Conservation (phyloP, 2,888 invertebrate species). For the Trypoxylon attenuatum region DNA sequence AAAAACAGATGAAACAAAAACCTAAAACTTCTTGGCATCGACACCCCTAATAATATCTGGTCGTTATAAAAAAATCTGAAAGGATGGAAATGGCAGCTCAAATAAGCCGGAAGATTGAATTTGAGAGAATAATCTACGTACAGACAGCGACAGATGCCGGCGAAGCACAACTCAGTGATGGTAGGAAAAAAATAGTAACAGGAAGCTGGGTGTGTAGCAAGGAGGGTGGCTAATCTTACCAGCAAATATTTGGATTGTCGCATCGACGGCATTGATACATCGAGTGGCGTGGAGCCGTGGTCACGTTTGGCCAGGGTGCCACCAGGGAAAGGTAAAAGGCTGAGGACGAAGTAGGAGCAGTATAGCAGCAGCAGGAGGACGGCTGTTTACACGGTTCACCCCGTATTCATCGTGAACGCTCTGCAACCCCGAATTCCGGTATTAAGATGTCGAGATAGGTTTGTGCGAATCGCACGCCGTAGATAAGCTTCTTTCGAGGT, state of each 20-base stretch:
- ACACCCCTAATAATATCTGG: no score
- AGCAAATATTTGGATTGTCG: conserved; percentile 74
- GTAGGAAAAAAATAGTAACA: conserved; percentile 55
- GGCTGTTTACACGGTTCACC: conserved; percentile 53
- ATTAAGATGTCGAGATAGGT: conserved; percentile 66
- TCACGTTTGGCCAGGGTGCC: conserved; percentile 27
- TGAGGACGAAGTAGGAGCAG: conserved; percentile 20
- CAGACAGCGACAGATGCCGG: conserved; percentile 46
- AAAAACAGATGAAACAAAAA: no score
- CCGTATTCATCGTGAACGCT: conserved; percentile 43
- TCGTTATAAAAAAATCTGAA: no score
- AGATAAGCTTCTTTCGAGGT: conserved; percentile 36
- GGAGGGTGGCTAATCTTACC: conserved; percentile 67
- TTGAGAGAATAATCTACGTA: no score
- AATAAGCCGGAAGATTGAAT: no score
- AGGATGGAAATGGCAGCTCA: no score
- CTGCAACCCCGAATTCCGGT: conserved; percentile 49
- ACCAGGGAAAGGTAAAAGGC: conserved; percentile 38
- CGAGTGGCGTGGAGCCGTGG: conserved; percentile 57
- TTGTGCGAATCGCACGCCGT: conserved; percentile 38
- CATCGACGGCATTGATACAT: conserved; percentile 70
- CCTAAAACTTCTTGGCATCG: no score
- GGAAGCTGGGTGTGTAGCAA: conserved; percentile 52
- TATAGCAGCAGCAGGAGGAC: conserved; percentile 5
- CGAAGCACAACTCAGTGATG: conserved; percentile 4